phyloP scores from a whole-genome alignment of 2,888 invertebrate species.

The Philopedon plagiatum region DNA sequence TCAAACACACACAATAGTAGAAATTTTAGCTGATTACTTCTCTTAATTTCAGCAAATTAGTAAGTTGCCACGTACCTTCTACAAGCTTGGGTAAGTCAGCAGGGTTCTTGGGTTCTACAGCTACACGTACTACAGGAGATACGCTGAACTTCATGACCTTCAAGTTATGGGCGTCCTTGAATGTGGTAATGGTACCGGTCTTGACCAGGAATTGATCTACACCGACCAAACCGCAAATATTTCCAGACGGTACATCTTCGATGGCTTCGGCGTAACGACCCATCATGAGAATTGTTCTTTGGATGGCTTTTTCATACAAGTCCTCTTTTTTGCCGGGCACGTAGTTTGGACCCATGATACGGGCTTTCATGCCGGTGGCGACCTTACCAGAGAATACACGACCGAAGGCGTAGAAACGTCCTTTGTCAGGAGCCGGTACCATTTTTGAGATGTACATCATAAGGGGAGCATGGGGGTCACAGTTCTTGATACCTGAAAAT shows the following conservation, averaged over 20 bases:
- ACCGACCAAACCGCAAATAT: slow-evolving; percentile 99
- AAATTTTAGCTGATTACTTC: no score
- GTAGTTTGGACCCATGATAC: slow-evolving; percentile 99
- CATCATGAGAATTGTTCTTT: slow-evolving; percentile 99
- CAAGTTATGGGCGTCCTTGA: slow-evolving; percentile 99
- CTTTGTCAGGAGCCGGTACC: slow-evolving; percentile 99
- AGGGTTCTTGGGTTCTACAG: slow-evolving; percentile 99
- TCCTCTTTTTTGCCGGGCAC: slow-evolving; percentile 99
- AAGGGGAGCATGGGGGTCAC: slow-evolving; percentile 96
- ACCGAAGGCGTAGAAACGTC: slow-evolving; percentile 99
- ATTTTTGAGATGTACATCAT: slow-evolving; percentile 99
- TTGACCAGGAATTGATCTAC: slow-evolving; percentile 99
- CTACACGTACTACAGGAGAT: slow-evolving; percentile 98
- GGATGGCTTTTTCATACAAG: slow-evolving; percentile 98
- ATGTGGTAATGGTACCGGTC: slow-evolving; percentile 99
- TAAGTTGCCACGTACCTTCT: slow-evolving; percentile 76
- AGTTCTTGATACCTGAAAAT: slow-evolving; percentile 73
- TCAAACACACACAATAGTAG: no score
- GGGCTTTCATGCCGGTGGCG: slow-evolving; percentile 91
- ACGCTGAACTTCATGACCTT: slow-evolving; percentile 99
- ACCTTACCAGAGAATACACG: slow-evolving; percentile 98
- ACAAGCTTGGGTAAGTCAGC: slow-evolving; percentile 99
- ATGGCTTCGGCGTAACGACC: slow-evolving; percentile 99
- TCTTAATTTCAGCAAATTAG: no score
- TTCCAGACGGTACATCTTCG: slow-evolving; percentile 97